A percentile compares a stretch with the other conserved stretches of the same genome.
These are phyloP conservation scores for Lochmaea crataegi DNA, from an alignment of 2,888 invertebrate species.

Conservation along the genomic window DNA sequence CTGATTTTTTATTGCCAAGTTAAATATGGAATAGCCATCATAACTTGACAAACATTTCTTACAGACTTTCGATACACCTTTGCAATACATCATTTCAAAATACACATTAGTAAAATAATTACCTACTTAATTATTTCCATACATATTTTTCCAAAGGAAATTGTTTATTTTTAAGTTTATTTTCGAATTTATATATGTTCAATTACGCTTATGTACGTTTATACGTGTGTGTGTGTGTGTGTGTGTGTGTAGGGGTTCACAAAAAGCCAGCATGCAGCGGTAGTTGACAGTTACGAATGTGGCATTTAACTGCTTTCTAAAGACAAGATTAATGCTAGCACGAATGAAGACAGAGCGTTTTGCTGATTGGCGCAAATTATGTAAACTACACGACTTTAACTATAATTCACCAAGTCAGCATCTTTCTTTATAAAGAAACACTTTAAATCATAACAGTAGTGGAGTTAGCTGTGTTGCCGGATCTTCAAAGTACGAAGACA, in stretches of 20 bases:
- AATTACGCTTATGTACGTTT: not conserved
- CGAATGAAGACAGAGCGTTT: constrained; percentile 60
- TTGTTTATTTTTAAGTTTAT: not conserved
- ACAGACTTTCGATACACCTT: too few relatives aligned
- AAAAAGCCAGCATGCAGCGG: not conserved
- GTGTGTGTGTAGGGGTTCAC: not conserved
- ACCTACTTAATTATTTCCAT: too few relatives aligned
- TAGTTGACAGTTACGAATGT: constrained; percentile 62
- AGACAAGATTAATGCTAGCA: constrained; percentile 61
- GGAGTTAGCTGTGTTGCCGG: constrained; percentile 31
- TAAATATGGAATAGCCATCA: too few relatives aligned
- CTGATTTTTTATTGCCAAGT: too few relatives aligned
- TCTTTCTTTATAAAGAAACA: constrained; percentile 42
- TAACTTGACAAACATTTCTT: too few relatives aligned
- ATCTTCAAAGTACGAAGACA: not conserved
- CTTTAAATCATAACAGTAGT: constrained; percentile 55
- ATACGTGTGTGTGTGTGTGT: not conserved
- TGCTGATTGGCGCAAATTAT: constrained; percentile 64
- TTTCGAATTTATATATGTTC: not conserved
- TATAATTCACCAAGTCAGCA: constrained; percentile 52
- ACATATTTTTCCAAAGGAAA: too few relatives aligned
- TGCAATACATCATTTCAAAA: too few relatives aligned
- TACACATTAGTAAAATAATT: too few relatives aligned
- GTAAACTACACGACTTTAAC: constrained; percentile 56
- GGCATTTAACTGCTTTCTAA: constrained; percentile 62